Evolutionary conservation across 2,797 vertebrate genomes (phyloP).

Genomic region (Cossypha dichroa): DNA sequence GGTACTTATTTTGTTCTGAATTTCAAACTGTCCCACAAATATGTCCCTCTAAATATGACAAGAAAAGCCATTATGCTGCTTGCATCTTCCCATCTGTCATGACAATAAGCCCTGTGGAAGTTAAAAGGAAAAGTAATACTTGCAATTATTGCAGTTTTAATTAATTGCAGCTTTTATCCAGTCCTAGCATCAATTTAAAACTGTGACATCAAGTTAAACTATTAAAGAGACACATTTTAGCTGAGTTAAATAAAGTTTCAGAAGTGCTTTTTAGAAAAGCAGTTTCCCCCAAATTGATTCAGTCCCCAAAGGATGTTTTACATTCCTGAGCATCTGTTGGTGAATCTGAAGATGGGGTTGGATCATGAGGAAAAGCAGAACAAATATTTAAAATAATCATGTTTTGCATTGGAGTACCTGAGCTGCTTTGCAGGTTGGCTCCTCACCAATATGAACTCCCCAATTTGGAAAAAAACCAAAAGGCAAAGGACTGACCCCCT

Average conservation of each 20-base stretch:
- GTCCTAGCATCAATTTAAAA: neutral
- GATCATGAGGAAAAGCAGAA: neutral
- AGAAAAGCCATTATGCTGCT: neutral
- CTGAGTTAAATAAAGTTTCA: neutral
- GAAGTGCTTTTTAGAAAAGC: neutral
- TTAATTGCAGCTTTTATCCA: neutral
- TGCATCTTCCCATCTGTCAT: neutral
- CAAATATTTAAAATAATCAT: neutral
- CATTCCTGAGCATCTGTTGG: neutral
- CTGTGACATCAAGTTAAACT: neutral
- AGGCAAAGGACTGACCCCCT: neutral
- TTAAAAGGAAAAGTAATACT: neutral
- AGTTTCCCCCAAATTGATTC: neutral
- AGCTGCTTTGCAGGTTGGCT: neutral
- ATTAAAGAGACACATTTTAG: neutral
- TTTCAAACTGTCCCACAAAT: neutral
- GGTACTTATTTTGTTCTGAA: neutral
- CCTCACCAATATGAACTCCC: neutral
- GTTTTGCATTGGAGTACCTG: neutral
- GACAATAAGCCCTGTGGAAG: neutral
- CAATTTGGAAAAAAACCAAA: neutral
- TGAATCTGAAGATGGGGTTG: neutral
- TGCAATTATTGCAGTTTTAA: neutral
- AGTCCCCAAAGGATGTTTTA: neutral
- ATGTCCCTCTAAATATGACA: neutral